Percentiles rank a stretch among this genome's conserved stretches.
phyloP scores from a whole-genome alignment of 2,113 vertebrate genomes.

The Myotis lucifugus region DNA sequence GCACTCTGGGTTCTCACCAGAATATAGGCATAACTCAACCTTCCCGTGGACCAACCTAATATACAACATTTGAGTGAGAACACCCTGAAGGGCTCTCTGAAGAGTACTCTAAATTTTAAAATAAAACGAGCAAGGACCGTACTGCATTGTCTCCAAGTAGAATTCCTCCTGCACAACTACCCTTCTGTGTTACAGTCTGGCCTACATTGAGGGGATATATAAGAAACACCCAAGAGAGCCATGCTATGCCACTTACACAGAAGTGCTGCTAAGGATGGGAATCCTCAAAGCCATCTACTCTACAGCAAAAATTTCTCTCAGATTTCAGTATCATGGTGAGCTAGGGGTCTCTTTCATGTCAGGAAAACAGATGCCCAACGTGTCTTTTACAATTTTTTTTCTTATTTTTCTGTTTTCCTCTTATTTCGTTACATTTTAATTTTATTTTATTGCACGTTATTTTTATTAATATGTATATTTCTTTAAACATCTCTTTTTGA shows the following conservation, averaged over 20 bases:
- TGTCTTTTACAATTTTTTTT: background rate
- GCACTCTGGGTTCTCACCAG: background rate
- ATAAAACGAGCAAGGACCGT: background rate
- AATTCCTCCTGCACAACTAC: background rate
- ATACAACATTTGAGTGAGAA: background rate
- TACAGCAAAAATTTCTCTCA: background rate
- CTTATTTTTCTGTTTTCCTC: background rate
- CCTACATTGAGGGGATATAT: background rate
- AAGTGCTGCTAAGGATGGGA: background rate
- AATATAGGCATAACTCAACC: background rate
- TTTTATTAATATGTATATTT: background rate
- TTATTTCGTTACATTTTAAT: background rate
- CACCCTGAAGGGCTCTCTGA: background rate
- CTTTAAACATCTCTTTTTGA: background rate
- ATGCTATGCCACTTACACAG: background rate
- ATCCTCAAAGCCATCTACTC: background rate
- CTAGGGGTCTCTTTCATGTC: background rate
- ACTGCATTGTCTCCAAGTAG: background rate
- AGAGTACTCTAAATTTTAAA: constrained; percentile 16
- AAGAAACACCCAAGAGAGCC: background rate
- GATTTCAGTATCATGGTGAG: background rate
- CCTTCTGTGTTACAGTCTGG: background rate
- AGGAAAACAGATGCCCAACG: background rate
- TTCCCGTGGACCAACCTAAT: background rate
- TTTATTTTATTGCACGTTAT: background rate